phyloP scores from a whole-genome alignment of 2,888 invertebrate species.

The Drosophila lutescens region DNA sequence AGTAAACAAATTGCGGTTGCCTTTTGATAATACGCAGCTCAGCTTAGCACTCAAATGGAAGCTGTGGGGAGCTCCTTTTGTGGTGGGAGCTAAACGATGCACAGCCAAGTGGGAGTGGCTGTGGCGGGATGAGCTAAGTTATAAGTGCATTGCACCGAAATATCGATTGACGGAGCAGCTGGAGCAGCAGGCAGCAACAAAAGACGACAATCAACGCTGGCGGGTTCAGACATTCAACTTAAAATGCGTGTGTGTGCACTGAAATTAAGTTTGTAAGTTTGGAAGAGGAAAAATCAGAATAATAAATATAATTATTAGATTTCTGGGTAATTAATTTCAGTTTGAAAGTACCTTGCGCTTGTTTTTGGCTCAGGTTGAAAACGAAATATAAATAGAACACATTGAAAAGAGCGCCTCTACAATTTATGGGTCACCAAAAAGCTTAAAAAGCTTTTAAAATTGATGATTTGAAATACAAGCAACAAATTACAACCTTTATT shows the following conservation, averaged over 20 bases:
- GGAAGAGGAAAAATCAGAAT: too few relatives aligned
- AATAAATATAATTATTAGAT: too few relatives aligned
- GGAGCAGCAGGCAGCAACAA: conserved; percentile 41
- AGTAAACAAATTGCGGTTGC: conserved; percentile 78
- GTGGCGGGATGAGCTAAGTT: conserved; percentile 43
- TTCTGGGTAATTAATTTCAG: too few relatives aligned
- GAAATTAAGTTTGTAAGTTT: background rate
- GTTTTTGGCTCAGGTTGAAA: conserved; percentile 6
- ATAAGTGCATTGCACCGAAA: conserved; percentile 79
- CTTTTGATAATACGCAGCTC: conserved; percentile 71
- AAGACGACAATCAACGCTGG: conserved; percentile 55
- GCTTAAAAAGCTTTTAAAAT: conserved; percentile 3
- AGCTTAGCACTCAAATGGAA: conserved; percentile 27
- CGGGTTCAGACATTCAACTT: conserved; percentile 48
- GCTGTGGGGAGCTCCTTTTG: conserved; percentile 14
- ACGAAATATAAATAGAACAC: background rate
- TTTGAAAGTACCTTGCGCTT: background rate
- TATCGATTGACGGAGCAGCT: conserved; percentile 72
- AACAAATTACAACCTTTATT: too few relatives aligned
- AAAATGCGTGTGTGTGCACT: conserved; percentile 48
- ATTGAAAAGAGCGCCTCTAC: background rate
- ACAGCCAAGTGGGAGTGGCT: conserved; percentile 1
- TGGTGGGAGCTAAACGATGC: conserved; percentile 13
- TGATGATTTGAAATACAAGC: background rate
- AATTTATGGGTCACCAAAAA: conserved; percentile 18